phyloP scores from a whole-genome alignment of 2,113 vertebrate genomes.

The Jaculus jaculus region DNA sequence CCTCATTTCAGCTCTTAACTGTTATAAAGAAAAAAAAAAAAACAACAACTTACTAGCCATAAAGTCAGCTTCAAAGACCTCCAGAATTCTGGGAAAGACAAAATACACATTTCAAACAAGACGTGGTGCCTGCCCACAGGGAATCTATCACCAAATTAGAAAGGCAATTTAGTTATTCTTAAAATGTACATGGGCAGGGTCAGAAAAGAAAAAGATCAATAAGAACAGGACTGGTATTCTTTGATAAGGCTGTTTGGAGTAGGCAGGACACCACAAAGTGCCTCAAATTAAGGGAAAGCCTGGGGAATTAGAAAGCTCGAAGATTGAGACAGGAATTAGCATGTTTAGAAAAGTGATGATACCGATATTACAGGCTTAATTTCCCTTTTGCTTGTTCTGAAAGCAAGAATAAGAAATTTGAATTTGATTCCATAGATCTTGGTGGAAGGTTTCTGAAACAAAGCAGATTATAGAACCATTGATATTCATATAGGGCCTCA shows the following conservation, averaged over 20 bases:
- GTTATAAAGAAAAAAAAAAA: constrained; percentile 49
- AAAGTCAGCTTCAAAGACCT: background rate
- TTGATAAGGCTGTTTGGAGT: background rate
- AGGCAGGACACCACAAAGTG: background rate
- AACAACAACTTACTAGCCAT: background rate
- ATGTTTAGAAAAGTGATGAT: background rate
- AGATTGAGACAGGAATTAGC: background rate
- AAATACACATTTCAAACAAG: background rate
- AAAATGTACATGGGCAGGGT: background rate
- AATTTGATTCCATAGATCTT: constrained; percentile 31
- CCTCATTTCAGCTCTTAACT: constrained; percentile 43
- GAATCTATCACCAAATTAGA: background rate
- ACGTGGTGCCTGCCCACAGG: background rate
- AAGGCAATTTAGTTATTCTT: constrained; percentile 29
- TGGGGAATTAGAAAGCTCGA: background rate
- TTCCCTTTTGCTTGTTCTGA: constrained; percentile 27
- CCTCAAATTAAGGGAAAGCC: background rate
- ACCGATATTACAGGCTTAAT: background rate
- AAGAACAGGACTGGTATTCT: background rate
- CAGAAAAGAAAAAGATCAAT: constrained; percentile 21
- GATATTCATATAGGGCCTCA: background rate
- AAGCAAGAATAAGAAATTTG: constrained; percentile 2
- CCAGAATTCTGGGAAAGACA: background rate
- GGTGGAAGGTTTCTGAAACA: background rate
- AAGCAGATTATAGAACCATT: background rate